Evolutionary conservation across 92 coral and sea anemone genomes (phyloP).

Genomic region (Palythoa heliodiscus): DNA sequence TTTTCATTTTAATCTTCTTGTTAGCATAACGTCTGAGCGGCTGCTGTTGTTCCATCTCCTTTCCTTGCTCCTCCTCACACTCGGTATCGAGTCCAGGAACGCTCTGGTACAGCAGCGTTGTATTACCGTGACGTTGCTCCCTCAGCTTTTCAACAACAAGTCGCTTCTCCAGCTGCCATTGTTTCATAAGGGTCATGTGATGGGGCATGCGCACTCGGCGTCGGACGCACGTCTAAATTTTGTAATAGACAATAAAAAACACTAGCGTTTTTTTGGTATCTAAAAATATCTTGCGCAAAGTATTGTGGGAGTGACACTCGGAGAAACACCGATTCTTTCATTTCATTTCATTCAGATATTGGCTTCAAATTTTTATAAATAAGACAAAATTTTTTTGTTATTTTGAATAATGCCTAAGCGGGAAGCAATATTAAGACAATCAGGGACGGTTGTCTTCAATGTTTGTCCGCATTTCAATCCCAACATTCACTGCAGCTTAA

Average conservation of each 20-base stretch:
- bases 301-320: no score
- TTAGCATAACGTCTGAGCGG: neutral
- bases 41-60: neutral
- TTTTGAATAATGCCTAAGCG: no score
- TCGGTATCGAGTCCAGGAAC: neutral
- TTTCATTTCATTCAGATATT: no score
- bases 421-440: no score
- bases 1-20: conserved; percentile 16
- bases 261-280: no score
- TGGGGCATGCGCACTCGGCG: conserved; percentile 54
- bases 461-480: no score
- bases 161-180: conserved; percentile 48
- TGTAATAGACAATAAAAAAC: neutral
- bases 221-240: conserved; percentile 35
- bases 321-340: no score
- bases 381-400: no score
- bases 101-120: conserved; percentile 4
- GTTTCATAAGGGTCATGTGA: conserved; percentile 55
- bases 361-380: no score
- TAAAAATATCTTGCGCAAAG: no score
- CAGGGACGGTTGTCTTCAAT: no score
- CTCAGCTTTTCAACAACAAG: conserved; percentile 28
- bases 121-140: conserved; percentile 16
- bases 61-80: conserved; percentile 6
- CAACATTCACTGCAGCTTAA: no score